Evolutionary conservation across 2,797 vertebrate genomes (phyloP), one percentile per base, ranked within the genome.

Genomic region (Eleutherodactylus coqui): DNA sequence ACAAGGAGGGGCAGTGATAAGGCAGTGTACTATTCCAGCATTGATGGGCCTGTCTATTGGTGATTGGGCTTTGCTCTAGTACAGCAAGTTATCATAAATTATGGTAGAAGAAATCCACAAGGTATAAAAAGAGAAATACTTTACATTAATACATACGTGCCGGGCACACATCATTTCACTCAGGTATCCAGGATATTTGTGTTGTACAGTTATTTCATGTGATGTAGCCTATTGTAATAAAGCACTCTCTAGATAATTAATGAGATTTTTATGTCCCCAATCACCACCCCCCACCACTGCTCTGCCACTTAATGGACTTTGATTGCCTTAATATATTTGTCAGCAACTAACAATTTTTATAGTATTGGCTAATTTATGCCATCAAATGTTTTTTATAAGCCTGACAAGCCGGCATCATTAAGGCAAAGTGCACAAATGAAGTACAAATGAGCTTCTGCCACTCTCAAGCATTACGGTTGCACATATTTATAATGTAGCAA

Each of bases 251-350:
- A 34, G 8, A 34, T 80, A 83, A 62, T 64, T 77, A 64, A 76
- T 76, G 45, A 17, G 55, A 38, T 62, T 51, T 77, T 76, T 13
- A 75, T 58, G 58, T 47, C 21, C 38, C 38, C 41, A 49, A 32
- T 72, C 53, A 55, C 49, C 34, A 41, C 77, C 47, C 51, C 34
- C n/a, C 36, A 41, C 14, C 58, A 24, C 53, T 69, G 19, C 69
- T 58, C 47, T 2, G 34, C 21, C 38, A n/a, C 77, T 41, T 82
- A 82, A 86, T 86, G 79, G 21, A 27, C 27, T 58, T 10, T 70
- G 36, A 70, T 43, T 60, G 49, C n/a, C 27, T 58, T 49, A 70
- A 86, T 77, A 82, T 49, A 78, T 82, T 83, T 70, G 47, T 81
- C 73, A 67, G 27, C 70, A 77, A 64, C 34, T 85, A 76, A 53